Percentiles rank a stretch among this genome's conserved stretches.
Evolutionary conservation across 1,140 invertebrate species (phyloP).

Genomic region (Drosophila oshimai): DNA sequence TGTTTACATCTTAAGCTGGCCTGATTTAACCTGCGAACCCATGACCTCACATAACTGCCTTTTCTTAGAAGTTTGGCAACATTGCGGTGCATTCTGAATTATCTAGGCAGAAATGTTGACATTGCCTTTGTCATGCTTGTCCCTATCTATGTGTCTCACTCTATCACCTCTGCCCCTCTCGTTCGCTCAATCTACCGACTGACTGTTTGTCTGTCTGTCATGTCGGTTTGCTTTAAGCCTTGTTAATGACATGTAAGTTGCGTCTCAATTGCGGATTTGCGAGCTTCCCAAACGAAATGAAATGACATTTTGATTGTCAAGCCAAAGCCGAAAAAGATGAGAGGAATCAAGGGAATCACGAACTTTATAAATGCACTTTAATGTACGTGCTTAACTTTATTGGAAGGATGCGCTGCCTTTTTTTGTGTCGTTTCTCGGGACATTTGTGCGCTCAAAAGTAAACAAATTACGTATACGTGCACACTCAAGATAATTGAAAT

Average conservation of each 20-base stretch:
- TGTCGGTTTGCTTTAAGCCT: conserved; percentile 49
- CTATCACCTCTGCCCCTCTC: neutral
- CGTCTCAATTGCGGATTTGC: conserved; percentile 76
- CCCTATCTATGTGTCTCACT: neutral
- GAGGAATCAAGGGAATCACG: conserved; percentile 14
- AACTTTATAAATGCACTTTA: conserved; percentile 46
- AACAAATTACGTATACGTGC: conserved; percentile 69
- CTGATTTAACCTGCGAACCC: neutral
- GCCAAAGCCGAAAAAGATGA: conserved; percentile 35
- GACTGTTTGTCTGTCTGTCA: conserved; percentile 20
- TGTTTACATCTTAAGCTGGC: neutral
- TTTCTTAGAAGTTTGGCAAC: conserved; percentile 31
- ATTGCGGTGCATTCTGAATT: neutral
- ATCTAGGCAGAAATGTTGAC: conserved; percentile 57
- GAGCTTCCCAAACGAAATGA: conserved; percentile 47
- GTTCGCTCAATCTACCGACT: conserved; percentile 2
- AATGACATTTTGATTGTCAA: conserved; percentile 72
- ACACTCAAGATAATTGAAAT: conserved; percentile 77
- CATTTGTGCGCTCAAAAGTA: conserved; percentile 38
- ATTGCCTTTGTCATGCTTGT: conserved; percentile 37
- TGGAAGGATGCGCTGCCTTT: conserved; percentile 52
- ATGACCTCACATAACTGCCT: neutral
- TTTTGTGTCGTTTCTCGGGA: neutral
- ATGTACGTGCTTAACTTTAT: conserved; percentile 33
- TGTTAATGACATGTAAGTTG: conserved; percentile 78